phyloP scores from a whole-genome alignment of 2,113 vertebrate genomes.

The Sinocyclocheilus grahami region DNA sequence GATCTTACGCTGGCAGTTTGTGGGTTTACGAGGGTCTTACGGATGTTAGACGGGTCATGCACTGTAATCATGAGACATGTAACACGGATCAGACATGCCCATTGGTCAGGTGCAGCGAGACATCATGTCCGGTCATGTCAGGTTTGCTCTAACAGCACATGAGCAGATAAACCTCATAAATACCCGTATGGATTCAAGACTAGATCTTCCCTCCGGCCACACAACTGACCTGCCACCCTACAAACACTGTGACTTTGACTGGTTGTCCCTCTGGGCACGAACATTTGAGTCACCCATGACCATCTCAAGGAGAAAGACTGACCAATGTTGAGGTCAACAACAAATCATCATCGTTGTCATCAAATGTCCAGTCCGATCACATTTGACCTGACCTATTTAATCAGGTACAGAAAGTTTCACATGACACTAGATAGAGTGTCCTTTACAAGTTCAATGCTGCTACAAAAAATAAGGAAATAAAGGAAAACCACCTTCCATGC shows the following conservation, averaged over 20 bases:
- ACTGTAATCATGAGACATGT: neutral
- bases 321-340: conserved; percentile 34
- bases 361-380: conserved; percentile 61
- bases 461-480: neutral
- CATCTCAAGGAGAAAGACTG: conserved; percentile 28
- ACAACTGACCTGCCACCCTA: conserved; percentile 49
- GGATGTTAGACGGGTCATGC: conserved; percentile 14
- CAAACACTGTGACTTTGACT: neutral
- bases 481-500: neutral
- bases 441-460: neutral
- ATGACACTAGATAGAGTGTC: neutral
- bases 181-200: conserved; percentile 70
- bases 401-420: conserved; percentile 39
- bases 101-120: conserved; percentile 31
- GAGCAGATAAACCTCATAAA: conserved; percentile 39
- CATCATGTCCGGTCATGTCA: conserved; percentile 26
- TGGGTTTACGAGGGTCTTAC: neutral
- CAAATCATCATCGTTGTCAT: conserved; percentile 55
- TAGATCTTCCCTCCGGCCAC: conserved; percentile 66
- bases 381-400: conserved; percentile 73
- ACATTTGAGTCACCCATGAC: conserved; percentile 30
- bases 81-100: conserved; percentile 35
- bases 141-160: conserved; percentile 13
- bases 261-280: conserved; percentile 35
- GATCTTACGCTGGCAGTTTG: conserved; percentile 31